Evolutionary conservation across 2,113 vertebrate species (phyloP).

Genomic region (Protobothrops flavoviridis): DNA sequence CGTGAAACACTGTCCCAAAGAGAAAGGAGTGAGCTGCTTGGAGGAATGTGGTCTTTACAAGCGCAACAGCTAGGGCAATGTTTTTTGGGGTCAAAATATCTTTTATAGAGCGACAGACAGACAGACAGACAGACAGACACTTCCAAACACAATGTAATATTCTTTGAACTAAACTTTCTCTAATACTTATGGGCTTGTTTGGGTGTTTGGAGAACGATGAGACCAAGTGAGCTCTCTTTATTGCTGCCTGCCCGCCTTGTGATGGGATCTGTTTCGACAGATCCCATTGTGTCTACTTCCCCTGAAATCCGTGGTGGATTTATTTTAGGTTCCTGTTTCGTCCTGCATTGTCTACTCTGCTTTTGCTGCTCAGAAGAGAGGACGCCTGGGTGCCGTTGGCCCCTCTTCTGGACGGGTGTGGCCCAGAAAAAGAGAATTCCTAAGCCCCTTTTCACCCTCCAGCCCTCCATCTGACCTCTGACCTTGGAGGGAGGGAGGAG

Average conservation of each 20-base stretch:
- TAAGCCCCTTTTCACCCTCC: too few relatives aligned
- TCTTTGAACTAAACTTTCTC: not conserved
- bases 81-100: not conserved
- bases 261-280: not conserved
- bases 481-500: too few relatives aligned
- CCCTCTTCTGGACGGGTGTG: too few relatives aligned
- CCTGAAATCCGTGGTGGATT: not conserved
- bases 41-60: not conserved
- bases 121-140: not conserved
- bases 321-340: not conserved
- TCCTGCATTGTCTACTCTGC: not conserved
- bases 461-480: not conserved
- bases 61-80: too few relatives aligned
- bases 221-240: not conserved
- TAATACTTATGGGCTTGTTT: not conserved
- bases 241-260: not conserved
- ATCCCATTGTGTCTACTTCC: not conserved
- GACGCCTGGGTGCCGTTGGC: not conserved
- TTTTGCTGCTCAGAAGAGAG: not conserved
- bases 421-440: too few relatives aligned
- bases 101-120: not conserved
- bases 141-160: not conserved
- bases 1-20: too few relatives aligned
- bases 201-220: not conserved
- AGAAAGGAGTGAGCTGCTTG: not conserved